Evolutionary conservation across 2,113 vertebrate genomes (phyloP), one percentile per base, ranked within the genome.

Genomic region (Bettongia penicillata): DNA sequence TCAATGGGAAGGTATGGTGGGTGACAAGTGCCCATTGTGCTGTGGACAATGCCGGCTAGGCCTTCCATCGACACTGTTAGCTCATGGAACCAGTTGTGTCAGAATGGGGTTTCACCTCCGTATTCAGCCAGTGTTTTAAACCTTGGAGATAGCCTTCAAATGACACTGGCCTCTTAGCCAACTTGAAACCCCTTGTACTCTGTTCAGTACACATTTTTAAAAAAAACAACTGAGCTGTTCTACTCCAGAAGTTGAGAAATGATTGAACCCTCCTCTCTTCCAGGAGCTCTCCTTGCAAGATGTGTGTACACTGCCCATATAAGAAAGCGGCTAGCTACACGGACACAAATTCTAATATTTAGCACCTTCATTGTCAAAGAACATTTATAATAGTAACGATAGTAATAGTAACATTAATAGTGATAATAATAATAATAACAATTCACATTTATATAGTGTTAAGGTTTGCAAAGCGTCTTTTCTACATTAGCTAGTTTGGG

Each of bases 361-460:
- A 97, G 97, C 97, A 97, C 97, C 97, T 57, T 96, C 68, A 97
- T 96, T 93, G 91, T 92, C 93, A 51, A 97, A 97, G 53, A 97
- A 96, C 96, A 96, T 48, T 92, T 95, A 92, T 19, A 91, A 89
- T 43, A 84, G 23, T 43, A 77, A 77, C n/a, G 43, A 19, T 43
- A 84, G n/a, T 43, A 84, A 43, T n/a, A 43, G 61, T 61, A 31
- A 68, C 31, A 61, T 26, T 31, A 6, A n/a, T 43, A 84, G 68
- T 43, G 43, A 84, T 8, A 84, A 2, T 22, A 84, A 2, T n/a
- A 68, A 16, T 77, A 77, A 77, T 77, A 77, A 77, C n/a, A 77
- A 19, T 77, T 77, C 37, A 84, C 68, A 84, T 84, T 84, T 84
- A 84, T 84, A 84, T 84, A 84, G 68, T 8, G 7, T 84, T 84